These are phyloP conservation scores for Tetraodon nigroviridis DNA, from an alignment of 2,113 vertebrate genomes.

Conservation along the genomic window DNA sequence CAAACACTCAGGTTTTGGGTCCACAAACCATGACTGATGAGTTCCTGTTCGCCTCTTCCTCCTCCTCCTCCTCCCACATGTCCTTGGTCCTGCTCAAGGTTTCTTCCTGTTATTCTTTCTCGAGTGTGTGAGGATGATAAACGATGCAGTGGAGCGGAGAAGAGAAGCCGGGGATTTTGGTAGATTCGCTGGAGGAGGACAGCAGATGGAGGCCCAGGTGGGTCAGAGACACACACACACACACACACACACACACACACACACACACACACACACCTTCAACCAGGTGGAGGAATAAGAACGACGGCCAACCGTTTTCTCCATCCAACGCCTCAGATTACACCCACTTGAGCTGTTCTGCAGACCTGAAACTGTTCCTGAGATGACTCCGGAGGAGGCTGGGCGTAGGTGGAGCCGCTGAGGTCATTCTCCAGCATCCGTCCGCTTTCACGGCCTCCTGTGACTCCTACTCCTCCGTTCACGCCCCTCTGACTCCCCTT, in stretches of 20 bases:
- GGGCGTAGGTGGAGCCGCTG: constrained; percentile 45
- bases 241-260: too few relatives aligned
- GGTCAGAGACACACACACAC: constrained; percentile 24
- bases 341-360: constrained; percentile 9
- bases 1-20: too few relatives aligned
- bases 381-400: constrained; percentile 23
- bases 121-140: constrained; percentile 8
- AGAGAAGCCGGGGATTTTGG: not conserved
- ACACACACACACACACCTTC: too few relatives aligned
- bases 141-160: constrained; percentile 7
- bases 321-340: constrained; percentile 36
- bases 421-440: constrained; percentile 11
- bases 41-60: too few relatives aligned
- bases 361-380: constrained; percentile 9
- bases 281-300: constrained; percentile 5
- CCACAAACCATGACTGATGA: too few relatives aligned
- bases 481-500: not conserved
- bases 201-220: constrained; percentile 51
- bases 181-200: constrained; percentile 27
- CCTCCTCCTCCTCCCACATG: too few relatives aligned
- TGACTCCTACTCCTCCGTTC: constrained; percentile 9
- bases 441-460: not conserved
- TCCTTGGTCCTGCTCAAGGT: too few relatives aligned
- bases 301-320: constrained; percentile 37
- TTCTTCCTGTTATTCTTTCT: too few relatives aligned